Evolutionary conservation across 2,113 vertebrate species (phyloP).

Genomic region (Nothobranchius kuhntae): DNA sequence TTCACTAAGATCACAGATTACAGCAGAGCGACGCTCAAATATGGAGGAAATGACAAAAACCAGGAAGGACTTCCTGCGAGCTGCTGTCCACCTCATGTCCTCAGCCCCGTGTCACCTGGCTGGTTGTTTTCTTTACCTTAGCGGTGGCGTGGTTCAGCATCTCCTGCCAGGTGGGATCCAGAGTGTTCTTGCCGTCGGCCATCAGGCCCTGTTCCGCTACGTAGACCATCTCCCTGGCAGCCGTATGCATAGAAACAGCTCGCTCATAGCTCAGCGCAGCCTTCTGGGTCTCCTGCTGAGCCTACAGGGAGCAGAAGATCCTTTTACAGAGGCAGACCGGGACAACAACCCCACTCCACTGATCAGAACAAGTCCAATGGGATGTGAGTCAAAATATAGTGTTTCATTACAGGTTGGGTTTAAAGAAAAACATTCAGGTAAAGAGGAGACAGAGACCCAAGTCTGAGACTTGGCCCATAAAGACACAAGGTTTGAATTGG

Average conservation of each 20-base stretch:
- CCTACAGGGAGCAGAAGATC: slow-evolving; percentile 72
- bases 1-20: too few relatives aligned
- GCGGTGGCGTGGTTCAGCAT: slow-evolving; percentile 95
- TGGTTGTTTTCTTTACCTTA: slow-evolving; percentile 78
- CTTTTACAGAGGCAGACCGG: slow-evolving; percentile 4
- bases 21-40: too few relatives aligned
- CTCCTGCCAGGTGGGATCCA: slow-evolving; percentile 97
- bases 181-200: slow-evolving; percentile 87
- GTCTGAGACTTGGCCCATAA: too few relatives aligned
- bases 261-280: slow-evolving; percentile 91
- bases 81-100: too few relatives aligned
- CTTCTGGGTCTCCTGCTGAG: slow-evolving; percentile 94
- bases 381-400: not conserved
- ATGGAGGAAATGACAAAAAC: too few relatives aligned
- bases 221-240: slow-evolving; percentile 95
- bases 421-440: too few relatives aligned
- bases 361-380: not conserved
- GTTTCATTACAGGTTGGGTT: too few relatives aligned
- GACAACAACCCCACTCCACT: not conserved
- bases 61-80: too few relatives aligned
- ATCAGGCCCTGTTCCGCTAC: slow-evolving; percentile 94
- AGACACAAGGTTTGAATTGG: too few relatives aligned
- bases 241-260: slow-evolving; percentile 93
- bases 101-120: not conserved
- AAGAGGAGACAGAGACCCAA: too few relatives aligned